Evolutionary conservation across 2,113 vertebrate species (phyloP), one percentile per base, ranked within the genome.

Genomic region (Hippocampus guttulatus): DNA sequence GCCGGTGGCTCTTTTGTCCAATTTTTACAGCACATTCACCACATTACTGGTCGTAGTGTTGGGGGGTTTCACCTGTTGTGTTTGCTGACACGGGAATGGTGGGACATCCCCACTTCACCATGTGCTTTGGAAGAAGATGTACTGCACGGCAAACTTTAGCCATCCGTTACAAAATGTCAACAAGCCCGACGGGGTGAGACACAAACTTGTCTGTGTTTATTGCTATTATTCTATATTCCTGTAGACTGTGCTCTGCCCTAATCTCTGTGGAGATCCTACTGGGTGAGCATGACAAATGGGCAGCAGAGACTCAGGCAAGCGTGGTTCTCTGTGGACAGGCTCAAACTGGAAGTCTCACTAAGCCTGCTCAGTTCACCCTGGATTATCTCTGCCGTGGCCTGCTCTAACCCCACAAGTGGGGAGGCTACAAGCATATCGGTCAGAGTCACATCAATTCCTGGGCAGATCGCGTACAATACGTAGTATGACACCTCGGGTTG

Each of bases 281-380:
- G 82, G 87, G 83, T 84, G 86, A 78, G 85, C 84, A 83, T 91
- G 88, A 91, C 89, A 90, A 90, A 91, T 91, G 88, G 87, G 83
- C 85, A 90, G 87, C 67, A 87, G 87, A 84, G 81, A 76, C 82
- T 23, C 78, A 89, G 86, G 61, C 88, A 89, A 89, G 88, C 90
- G 81, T 87, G 79, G 85, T 81, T 38, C 86, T 87, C 86, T 78
- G 84, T 86, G 85, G 84, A 90, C 85, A 85, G 84, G 81, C 84
- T 90, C 81, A 88, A 80, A 72, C 81, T 70, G 49, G 61, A 84
- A 87, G 85, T 88, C 88, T 88, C 76, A 49, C 82, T 91, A 89
- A 89, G 87, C 85, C 83, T 76, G 74, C 85, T 79, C 85, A 79
- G 82, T 85, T 73, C 67, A 21, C 80, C 87, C 81, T 81, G 88